A percentile compares a stretch with the other conserved stretches of the same genome.
Conservation (phyloP, 2,888 invertebrate genomes). For the Dynastes tityus region DNA sequence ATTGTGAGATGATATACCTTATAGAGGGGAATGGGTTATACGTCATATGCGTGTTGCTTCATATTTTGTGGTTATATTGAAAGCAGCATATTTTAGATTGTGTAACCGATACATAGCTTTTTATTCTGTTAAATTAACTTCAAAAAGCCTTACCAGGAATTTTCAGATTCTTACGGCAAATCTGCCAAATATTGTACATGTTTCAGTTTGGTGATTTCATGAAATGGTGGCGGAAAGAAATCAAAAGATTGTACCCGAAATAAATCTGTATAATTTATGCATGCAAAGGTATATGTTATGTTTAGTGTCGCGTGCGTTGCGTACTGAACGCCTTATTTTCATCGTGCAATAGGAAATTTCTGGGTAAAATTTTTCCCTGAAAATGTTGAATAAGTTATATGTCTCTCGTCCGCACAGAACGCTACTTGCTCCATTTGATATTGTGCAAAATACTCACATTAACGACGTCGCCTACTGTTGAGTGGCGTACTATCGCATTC, state of each 20-base stretch:
- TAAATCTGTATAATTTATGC: conserved; percentile 42
- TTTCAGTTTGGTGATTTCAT: neutral
- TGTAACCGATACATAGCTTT: no score
- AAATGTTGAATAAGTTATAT: conserved; percentile 45
- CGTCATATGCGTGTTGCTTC: no score
- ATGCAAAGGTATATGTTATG: conserved; percentile 8
- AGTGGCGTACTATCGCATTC: conserved; percentile 46
- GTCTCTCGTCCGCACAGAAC: conserved; percentile 33
- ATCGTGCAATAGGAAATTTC: conserved; percentile 25
- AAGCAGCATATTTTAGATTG: no score
- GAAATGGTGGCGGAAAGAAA: conserved; percentile 2
- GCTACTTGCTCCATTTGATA: conserved; percentile 41
- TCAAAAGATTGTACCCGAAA: conserved; percentile 34
- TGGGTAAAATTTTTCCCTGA: conserved; percentile 28
- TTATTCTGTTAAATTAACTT: no score
- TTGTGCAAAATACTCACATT: conserved; percentile 46
- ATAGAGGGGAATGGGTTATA: no score
- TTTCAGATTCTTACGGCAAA: no score
- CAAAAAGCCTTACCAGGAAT: no score
- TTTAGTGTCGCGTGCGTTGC: neutral
- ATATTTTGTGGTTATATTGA: no score
- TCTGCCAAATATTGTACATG: neutral
- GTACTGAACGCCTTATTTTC: conserved; percentile 28
- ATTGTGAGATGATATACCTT: no score
- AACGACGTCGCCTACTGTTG: conserved; percentile 45